Evolutionary conservation across 2,888 invertebrate species (phyloP), one percentile per base, ranked within the genome.

Genomic region (Carcina quercana): DNA sequence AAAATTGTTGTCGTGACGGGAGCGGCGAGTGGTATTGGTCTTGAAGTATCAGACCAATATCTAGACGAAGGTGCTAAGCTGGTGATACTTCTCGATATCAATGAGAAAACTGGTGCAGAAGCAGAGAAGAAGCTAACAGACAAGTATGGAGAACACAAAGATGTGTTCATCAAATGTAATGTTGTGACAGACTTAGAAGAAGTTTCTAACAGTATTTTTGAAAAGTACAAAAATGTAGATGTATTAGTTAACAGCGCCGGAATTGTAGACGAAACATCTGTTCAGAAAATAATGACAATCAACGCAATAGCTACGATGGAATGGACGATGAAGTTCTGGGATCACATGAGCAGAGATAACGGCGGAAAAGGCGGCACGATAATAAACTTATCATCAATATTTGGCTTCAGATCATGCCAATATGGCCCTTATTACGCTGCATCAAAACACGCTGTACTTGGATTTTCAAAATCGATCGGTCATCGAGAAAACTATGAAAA

Each of bases 361-460:
- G 79, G 84, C 0, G 87, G 87, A 0, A 62, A 68, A 21, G 90
- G 90, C 5, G 90, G 90, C 1, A 82, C 85, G 1, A 85, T 91
- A 28, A 74, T 91, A n/a, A 91, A 91, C 53, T 69, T 89, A 13
- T 80, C 88, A 1, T 89, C 90, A 1, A 84, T 87, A 13, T 80
- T 86, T 36, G 89, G 89, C 0, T 72, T 83, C 25, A 68, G 74
- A 45, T 62, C 85, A 0, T 66, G 82, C 22, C 79, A 79, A 14
- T 83, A 72, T 14, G 52, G 80, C 10, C 88, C 89, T 0, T 62
- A 86, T 10, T 89, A 89, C 52, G 83, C 85, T 13, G 86, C 87
- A 1, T 87, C 89, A 0, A 89, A 89, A 55, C 83, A 79, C 36
- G 86, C 86, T 5, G 83, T 87, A 2, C 59, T 80, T 36, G 86